These are phyloP conservation scores for Leuctra nigra DNA, from an alignment of 2,888 invertebrate genomes.

Conservation along the genomic window DNA sequence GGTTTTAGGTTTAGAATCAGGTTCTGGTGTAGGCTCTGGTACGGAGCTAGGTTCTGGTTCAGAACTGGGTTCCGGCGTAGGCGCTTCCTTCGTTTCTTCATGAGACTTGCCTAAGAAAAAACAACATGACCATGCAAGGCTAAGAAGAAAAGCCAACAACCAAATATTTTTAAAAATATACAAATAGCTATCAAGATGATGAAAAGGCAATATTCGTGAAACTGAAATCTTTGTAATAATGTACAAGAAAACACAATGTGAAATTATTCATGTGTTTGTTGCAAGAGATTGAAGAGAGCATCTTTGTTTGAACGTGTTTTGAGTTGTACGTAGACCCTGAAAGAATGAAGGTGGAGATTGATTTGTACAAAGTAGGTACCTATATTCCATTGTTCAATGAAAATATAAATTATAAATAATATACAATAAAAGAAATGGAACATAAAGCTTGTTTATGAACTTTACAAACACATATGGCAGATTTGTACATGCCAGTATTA, in stretches of 20 bases:
- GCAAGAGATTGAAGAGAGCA: too few species aligned
- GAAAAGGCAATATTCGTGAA: too few species aligned
- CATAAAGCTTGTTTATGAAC: background rate
- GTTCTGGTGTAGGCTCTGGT: constrained; percentile 38
- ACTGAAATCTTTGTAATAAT: too few species aligned
- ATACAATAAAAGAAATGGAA: background rate
- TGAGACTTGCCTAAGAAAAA: background rate
- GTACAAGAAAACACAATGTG: too few species aligned
- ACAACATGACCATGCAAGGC: background rate
- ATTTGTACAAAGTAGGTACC: too few species aligned
- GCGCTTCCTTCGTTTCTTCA: background rate
- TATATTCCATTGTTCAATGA: too few species aligned
- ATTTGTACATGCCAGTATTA: background rate
- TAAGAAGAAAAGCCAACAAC: background rate
- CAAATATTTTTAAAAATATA: background rate
- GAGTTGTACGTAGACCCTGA: too few species aligned
- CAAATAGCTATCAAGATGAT: too few species aligned
- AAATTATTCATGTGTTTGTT: too few species aligned
- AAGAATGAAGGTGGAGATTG: too few species aligned
- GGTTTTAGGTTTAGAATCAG: constrained; percentile 34
- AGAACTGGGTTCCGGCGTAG: constrained; percentile 23
- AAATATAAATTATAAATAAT: too few species aligned
- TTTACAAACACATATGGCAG: background rate
- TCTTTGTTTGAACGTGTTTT: too few species aligned
- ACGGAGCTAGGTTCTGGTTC: constrained; percentile 36